Percentiles rank a stretch among this genome's conserved stretches.
Evolutionary conservation across 2,797 vertebrate genomes (phyloP).

Genomic region (Antennarius maculatus): DNA sequence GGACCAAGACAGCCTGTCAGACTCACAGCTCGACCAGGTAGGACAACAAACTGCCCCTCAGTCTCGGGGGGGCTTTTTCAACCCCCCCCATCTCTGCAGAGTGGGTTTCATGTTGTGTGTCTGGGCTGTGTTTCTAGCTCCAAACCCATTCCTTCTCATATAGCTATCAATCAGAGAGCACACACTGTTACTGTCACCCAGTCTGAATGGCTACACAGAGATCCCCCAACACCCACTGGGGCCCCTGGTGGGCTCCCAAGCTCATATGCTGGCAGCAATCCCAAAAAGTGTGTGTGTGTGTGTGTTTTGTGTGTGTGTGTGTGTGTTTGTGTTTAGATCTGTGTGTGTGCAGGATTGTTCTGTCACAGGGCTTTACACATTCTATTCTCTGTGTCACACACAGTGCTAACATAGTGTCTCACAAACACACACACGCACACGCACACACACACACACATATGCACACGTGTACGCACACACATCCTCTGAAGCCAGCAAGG

Average conservation of each 20-base stretch:
- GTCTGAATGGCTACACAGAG: slow-evolving; percentile 42
- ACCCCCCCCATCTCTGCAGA: background rate
- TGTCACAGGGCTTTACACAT: slow-evolving; percentile 54
- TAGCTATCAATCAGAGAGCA: slow-evolving; percentile 25
- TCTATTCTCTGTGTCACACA: slow-evolving; percentile 43
- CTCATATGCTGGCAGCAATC: slow-evolving; percentile 23
- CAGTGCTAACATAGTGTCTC: slow-evolving; percentile 14
- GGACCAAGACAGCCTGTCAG: slow-evolving; percentile 83
- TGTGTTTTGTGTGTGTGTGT: slow-evolving; percentile 5
- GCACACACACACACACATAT: slow-evolving; percentile 13
- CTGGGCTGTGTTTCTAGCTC: slow-evolving; percentile 17
- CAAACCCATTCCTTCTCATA: slow-evolving; percentile 36
- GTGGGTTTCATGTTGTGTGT: slow-evolving; percentile 1
- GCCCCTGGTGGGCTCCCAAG: slow-evolving; percentile 40
- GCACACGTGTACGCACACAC: slow-evolving; percentile 1
- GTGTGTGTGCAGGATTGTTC: slow-evolving; percentile 21
- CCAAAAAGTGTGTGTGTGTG: slow-evolving; percentile 18
- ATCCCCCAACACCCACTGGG: slow-evolving; percentile 32
- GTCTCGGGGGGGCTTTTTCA: background rate
- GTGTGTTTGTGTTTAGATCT: background rate
- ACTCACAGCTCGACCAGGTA: slow-evolving; percentile 86
- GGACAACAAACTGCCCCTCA: background rate
- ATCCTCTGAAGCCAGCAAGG: slow-evolving; percentile 18
- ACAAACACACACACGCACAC: slow-evolving; percentile 2
- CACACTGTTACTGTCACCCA: slow-evolving; percentile 31